A percentile compares a stretch with the other conserved stretches of the same genome.
Conservation (phyloP, 2,797 vertebrate species). For the Pseudocheirus occidentalis region DNA sequence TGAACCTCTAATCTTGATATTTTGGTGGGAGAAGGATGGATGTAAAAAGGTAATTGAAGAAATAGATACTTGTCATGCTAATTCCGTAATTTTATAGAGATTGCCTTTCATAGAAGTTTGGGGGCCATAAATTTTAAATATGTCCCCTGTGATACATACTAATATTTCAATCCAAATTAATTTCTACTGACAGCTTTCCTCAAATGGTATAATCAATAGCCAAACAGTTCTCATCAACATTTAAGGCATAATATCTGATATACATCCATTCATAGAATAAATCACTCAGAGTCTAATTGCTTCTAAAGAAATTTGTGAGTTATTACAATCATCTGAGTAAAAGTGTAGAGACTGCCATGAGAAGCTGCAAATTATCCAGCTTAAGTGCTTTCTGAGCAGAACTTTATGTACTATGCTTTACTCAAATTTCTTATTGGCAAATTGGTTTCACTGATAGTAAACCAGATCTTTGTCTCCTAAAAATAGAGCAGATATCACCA, state of each 20-base stretch:
- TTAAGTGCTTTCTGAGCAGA: neutral
- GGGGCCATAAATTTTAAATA: neutral
- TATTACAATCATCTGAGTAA: neutral
- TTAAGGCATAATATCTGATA: neutral
- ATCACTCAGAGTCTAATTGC: neutral
- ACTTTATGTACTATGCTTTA: neutral
- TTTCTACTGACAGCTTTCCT: neutral
- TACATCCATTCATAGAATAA: neutral
- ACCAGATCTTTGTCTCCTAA: neutral
- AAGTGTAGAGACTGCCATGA: neutral
- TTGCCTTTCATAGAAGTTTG: neutral
- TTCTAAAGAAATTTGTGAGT: neutral
- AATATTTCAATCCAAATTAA: neutral
- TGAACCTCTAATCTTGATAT: neutral
- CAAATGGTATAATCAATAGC: neutral
- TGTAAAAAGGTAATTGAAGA: neutral
- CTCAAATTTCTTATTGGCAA: neutral
- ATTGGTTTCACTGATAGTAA: neutral
- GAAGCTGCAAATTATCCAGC: neutral
- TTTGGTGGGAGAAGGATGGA: neutral
- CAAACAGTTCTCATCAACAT: neutral
- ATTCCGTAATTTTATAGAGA: neutral
- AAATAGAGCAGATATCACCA: neutral
- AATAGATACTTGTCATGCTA: neutral
- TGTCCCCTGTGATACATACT: neutral